Base-by-base conservation (phyloP, 2,888 invertebrate genomes). In the Cephalotes varians region DNA sequence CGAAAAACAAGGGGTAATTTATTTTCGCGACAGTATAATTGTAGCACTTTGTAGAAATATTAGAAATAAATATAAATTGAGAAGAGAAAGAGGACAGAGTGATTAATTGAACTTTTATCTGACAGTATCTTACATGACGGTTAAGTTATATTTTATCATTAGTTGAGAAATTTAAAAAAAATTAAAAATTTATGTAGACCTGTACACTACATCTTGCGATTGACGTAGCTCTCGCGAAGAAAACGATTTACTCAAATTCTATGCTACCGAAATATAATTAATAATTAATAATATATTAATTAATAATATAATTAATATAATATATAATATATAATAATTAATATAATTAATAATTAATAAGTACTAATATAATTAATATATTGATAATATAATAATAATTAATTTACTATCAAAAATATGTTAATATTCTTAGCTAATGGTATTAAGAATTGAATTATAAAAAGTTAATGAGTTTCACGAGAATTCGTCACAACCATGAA, bases 401-500 rank as follows among this genome's bases (percentile, higher is more conserved):
- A n/a, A n/a, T 1, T 1, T 21, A 15, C 9, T 6, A 9, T 10
- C 5, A 28, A 65, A 44, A 65, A 6, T 37, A 40, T 6, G 5
- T 25, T 37, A 25, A 7, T 28, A 34, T 18, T 54, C 3, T 10
- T 25, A 56, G 18, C 4, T 73, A 76, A 76, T 40, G 21, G 44
- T 58, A 37, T 7, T 18, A 18, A n/a, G 12, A 44, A 18, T 64
- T 49, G 18, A 34, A 74, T 64, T 18, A 12, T 21, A 34, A 60
- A 25, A 64, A 4, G 25, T 5, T n/a, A 74, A 76, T 37, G 25
- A 37, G 9, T 28, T 15, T 51, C 37, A 25, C 18, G 25, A 40
- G 25, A 76, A 76, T 67, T 67, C 51, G 47, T 31, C 31, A 74
- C n/a, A 40, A 2, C 25, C 15, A 37, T 76, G 28, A 65, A 51